Evolutionary conservation across 2,888 invertebrate genomes (phyloP), one percentile per base, ranked within the genome.

Genomic region (Geotrupes spiniger): DNA sequence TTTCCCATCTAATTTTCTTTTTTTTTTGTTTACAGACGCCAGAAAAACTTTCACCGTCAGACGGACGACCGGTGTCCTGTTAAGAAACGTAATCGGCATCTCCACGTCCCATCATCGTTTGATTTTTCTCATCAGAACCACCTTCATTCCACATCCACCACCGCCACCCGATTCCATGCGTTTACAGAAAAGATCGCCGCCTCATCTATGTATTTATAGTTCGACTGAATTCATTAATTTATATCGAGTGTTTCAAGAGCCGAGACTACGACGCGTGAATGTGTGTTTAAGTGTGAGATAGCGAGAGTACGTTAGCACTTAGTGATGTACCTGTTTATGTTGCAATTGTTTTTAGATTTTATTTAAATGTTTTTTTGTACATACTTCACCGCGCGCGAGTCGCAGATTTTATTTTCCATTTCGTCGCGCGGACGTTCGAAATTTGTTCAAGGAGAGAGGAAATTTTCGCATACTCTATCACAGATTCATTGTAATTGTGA

Each of bases 31-130:
- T 82, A 66, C 82, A 83, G 82, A 78, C 77, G 58, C 77, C 80
- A 61, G 82, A 82, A 68, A 82, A 82, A 69, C 76, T 81, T 64
- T 78, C 80, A 62, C 78, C 80, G 54, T 77, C 78, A 47, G 82
- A 82, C 69, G 78, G 81, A 74, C 75, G 79, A 64, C 70, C 69
- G 39, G 66, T 71, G 38, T 68, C 70, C 43, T 69, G 68, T 56
- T 71, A 63, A 66, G 45, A 36, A 48, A 29, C n/a, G n/a, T n/a
- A n/a, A n/a, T n/a, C n/a, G n/a, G n/a, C n/a, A 42, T 40, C 37
- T 29, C 33, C 39, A 42, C 46, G 36, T 37, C 31, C 44, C 46
- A 49, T 51, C 46, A 42, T 42, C 39, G 52, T 62, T 57, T n/a
- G n/a, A n/a, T n/a, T n/a, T n/a, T n/a, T 57, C 58, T 58, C 49